phyloP scores from a whole-genome alignment of 2,797 vertebrate genomes.

The Mus spretus region DNA sequence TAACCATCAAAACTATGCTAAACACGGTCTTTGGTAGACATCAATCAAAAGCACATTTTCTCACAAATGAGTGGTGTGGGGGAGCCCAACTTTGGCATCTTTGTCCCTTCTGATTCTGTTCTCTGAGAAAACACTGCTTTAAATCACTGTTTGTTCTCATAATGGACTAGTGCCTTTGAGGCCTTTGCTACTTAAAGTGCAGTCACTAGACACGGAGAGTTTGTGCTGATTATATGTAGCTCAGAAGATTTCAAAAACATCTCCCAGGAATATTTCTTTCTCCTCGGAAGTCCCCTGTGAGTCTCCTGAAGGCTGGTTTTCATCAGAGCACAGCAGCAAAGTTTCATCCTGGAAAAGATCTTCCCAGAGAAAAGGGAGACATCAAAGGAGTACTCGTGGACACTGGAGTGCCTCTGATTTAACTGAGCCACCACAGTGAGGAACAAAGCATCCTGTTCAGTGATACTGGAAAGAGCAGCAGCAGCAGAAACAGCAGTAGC shows the following conservation, averaged over 20 bases:
- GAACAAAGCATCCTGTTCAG: constrained; percentile 3
- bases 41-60: constrained; percentile 80
- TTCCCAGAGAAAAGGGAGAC: constrained; percentile 59
- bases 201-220: constrained; percentile 72
- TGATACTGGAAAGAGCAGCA: not conserved
- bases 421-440: not conserved
- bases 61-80: constrained; percentile 43
- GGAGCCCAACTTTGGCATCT: constrained; percentile 53
- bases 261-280: constrained; percentile 62
- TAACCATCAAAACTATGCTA: constrained; percentile 71
- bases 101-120: constrained; percentile 70
- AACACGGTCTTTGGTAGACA: constrained; percentile 66
- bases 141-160: constrained; percentile 76
- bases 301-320: constrained; percentile 66
- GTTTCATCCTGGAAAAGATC: constrained; percentile 32
- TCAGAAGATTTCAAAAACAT: constrained; percentile 75
- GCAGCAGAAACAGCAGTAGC: rapidly evolving
- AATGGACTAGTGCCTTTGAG: constrained; percentile 77
- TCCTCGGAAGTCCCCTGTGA: constrained; percentile 66
- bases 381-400: constrained; percentile 33
- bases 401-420: not conserved
- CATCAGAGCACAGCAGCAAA: constrained; percentile 37
- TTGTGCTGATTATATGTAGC: constrained; percentile 65
- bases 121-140: constrained; percentile 76
- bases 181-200: constrained; percentile 59